Evolutionary conservation across 2,113 vertebrate species (phyloP).

Genomic region (Centropus unirufus): DNA sequence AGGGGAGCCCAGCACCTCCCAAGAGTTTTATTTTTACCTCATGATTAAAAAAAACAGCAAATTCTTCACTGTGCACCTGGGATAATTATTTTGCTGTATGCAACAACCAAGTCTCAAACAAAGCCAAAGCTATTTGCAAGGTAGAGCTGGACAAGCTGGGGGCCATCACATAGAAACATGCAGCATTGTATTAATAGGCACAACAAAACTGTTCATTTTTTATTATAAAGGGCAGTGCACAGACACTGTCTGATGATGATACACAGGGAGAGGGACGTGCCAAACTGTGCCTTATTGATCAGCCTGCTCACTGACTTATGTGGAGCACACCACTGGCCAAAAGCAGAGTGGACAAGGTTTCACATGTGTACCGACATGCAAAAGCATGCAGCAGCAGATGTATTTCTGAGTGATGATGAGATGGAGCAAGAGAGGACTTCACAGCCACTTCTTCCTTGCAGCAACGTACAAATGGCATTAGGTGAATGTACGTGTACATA

Average conservation of each 20-base stretch:
- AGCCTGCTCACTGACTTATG: not conserved
- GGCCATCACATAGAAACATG: not conserved
- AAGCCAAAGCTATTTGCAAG: not conserved
- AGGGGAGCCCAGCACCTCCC: not conserved
- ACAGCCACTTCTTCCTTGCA: not conserved
- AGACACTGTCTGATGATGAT: not conserved
- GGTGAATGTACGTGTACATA: accelerated
- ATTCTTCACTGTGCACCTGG: not conserved
- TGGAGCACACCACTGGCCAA: not conserved
- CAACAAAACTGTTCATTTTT: slow-evolving; percentile 2
- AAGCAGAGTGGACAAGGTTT: not conserved
- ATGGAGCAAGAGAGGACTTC: not conserved
- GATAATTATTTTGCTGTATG: not conserved
- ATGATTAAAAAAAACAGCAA: not conserved
- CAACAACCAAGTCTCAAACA: not conserved
- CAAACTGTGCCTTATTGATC: not conserved
- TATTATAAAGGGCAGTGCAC: slow-evolving; percentile 6
- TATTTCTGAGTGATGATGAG: not conserved
- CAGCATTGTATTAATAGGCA: not conserved
- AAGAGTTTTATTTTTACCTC: not conserved
- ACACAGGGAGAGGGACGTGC: not conserved
- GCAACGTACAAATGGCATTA: accelerated
- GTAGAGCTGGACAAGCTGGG: not conserved
- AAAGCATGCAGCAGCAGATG: not conserved
- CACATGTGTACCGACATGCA: too few relatives aligned